A percentile compares a stretch with the other conserved stretches of the same genome.
phyloP scores from a whole-genome alignment of 2,113 vertebrate genomes.

The Microcebus griseorufus region DNA sequence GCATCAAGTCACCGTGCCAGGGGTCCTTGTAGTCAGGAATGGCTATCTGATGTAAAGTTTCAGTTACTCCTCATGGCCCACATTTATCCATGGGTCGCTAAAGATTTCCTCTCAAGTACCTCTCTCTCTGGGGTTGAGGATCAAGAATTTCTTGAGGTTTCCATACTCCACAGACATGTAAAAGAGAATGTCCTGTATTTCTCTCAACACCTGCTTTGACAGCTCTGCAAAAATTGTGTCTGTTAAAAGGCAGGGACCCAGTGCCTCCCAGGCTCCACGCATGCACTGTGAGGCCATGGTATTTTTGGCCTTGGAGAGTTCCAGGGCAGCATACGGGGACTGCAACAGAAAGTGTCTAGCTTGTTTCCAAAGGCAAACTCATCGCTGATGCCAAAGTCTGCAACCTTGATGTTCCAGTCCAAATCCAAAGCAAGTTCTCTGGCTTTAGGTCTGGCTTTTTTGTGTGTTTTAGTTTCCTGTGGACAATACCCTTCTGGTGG shows the following conservation, averaged over 20 bases:
- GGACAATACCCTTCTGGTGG: background rate
- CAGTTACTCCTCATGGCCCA: background rate
- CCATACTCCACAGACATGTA: background rate
- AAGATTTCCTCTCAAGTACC: background rate
- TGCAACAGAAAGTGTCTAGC: background rate
- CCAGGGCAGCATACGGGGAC: background rate
- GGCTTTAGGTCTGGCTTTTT: background rate
- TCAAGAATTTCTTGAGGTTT: background rate
- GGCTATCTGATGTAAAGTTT: background rate
- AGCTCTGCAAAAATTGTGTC: background rate
- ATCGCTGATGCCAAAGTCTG: background rate
- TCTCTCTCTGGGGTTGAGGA: background rate
- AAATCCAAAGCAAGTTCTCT: background rate
- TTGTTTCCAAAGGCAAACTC: background rate
- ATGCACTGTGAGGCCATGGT: background rate
- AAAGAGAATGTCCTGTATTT: background rate
- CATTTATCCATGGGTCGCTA: background rate
- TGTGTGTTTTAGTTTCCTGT: background rate
- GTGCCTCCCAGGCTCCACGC: background rate
- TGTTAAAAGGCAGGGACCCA: background rate
- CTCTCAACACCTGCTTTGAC: background rate
- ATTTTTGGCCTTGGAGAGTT: background rate
- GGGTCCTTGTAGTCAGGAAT: slow-evolving; percentile 2
- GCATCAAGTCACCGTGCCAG: slow-evolving; percentile 63
- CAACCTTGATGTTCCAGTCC: background rate